Evolutionary conservation across 2,888 invertebrate genomes (phyloP).

Genomic region (Folsomia manolachei): DNA sequence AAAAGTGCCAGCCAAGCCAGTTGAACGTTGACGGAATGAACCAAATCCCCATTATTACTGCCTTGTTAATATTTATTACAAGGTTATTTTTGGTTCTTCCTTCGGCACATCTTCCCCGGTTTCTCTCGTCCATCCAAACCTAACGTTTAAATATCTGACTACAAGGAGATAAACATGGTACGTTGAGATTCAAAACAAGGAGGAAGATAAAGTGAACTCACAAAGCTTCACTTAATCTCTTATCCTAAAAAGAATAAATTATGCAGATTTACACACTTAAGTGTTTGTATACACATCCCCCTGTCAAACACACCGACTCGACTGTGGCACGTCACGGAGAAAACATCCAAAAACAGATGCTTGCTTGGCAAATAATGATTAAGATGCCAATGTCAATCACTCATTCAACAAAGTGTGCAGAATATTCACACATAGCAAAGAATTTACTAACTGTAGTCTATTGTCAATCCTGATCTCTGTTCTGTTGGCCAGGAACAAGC

Average conservation of each 20-base stretch:
- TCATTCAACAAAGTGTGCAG: too few species aligned
- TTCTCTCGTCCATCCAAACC: not conserved
- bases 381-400: not conserved
- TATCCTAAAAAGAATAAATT: slow-evolving; percentile 19
- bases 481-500: too few species aligned
- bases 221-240: slow-evolving; percentile 13
- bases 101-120: not conserved
- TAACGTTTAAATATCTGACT: not conserved
- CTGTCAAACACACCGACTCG: slow-evolving; percentile 5
- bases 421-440: too few species aligned
- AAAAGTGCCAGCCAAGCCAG: too few species aligned
- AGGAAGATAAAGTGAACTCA: slow-evolving; percentile 6
- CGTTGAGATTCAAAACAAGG: not conserved
- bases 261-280: slow-evolving; percentile 21
- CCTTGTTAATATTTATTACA: slow-evolving; percentile 5
- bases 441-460: too few species aligned
- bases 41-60: not conserved
- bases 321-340: not conserved
- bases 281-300: slow-evolving; percentile 16
- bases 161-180: not conserved
- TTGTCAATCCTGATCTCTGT: too few species aligned
- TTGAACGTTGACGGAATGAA: too few species aligned
- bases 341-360: slow-evolving; percentile 2
- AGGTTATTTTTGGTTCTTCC: slow-evolving; percentile 1
- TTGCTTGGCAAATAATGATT: not conserved